These are phyloP conservation scores for Hippocampus abdominalis DNA, from an alignment of 2,113 vertebrate species.

Conservation along the genomic window DNA sequence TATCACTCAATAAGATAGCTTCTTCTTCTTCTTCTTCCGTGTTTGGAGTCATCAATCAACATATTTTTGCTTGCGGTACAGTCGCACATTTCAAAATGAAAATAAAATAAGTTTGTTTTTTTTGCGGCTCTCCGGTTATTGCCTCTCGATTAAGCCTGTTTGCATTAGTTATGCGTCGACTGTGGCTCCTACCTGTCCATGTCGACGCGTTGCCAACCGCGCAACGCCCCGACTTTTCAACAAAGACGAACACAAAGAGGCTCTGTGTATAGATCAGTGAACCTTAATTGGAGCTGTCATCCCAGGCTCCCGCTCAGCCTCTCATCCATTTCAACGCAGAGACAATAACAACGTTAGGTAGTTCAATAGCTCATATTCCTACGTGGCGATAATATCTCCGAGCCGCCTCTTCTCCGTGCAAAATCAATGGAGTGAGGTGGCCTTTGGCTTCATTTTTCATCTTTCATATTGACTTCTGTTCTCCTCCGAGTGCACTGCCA, in stretches of 20 bases:
- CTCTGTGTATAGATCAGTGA: constrained; percentile 44
- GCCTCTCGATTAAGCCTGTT: not conserved
- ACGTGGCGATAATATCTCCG: constrained; percentile 59
- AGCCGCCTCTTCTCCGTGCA: constrained; percentile 49
- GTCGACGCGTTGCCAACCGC: not conserved
- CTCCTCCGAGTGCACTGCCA: constrained; percentile 69
- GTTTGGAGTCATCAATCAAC: not conserved
- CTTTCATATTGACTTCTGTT: constrained; percentile 70
- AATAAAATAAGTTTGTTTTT: not conserved
- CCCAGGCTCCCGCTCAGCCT: constrained; percentile 37
- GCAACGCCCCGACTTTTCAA: constrained; percentile 10
- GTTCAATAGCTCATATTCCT: constrained; percentile 61
- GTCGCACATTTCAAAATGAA: not conserved
- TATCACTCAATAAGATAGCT: not conserved
- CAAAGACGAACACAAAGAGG: constrained; percentile 38
- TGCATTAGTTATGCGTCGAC: not conserved
- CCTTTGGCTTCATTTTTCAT: constrained; percentile 76
- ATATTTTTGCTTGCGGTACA: not conserved
- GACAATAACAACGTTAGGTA: constrained; percentile 64
- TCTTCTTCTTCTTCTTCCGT: not conserved
- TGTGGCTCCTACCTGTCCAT: not conserved
- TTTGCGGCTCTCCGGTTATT: not conserved
- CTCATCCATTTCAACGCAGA: constrained; percentile 52
- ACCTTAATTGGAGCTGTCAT: constrained; percentile 57
- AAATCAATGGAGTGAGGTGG: constrained; percentile 69